A percentile compares a stretch with the other conserved stretches of the same genome.
Conservation (phyloP, 2,113 vertebrate genomes). For the Microtus ochrogaster region DNA sequence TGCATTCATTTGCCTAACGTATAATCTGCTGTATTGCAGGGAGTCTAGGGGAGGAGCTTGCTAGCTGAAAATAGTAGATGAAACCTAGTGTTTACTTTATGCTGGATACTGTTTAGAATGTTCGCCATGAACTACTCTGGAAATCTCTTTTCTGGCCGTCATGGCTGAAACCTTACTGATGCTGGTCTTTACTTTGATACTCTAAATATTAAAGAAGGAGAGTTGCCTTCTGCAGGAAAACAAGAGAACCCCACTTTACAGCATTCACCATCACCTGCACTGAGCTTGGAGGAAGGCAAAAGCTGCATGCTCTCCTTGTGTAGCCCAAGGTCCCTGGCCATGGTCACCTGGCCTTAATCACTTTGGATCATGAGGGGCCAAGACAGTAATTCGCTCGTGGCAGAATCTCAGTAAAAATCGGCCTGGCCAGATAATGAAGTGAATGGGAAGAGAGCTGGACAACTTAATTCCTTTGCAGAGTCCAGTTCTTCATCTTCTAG, state of each 20-base stretch:
- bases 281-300: neutral
- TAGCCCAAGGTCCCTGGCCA: neutral
- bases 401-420: slow-evolving; percentile 57
- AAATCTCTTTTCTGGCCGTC: neutral
- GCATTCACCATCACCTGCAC: neutral
- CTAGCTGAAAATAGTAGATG: neutral
- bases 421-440: slow-evolving; percentile 50
- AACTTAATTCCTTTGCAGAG: slow-evolving; percentile 43
- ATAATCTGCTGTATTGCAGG: neutral
- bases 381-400: slow-evolving; percentile 58
- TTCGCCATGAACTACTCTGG: neutral
- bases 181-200: neutral
- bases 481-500: slow-evolving; percentile 28
- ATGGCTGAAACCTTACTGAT: neutral
- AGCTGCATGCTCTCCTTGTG: neutral
- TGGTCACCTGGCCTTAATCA: slow-evolving; percentile 51
- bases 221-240: neutral
- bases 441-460: neutral
- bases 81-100: neutral
- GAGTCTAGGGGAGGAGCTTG: no score
- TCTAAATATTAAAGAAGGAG: neutral
- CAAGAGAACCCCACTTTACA: neutral
- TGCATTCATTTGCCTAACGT: neutral
- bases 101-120: neutral
- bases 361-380: slow-evolving; percentile 23